Base-by-base conservation (phyloP, 2,113 vertebrate species). In the Nothoprocta pentlandii region DNA sequence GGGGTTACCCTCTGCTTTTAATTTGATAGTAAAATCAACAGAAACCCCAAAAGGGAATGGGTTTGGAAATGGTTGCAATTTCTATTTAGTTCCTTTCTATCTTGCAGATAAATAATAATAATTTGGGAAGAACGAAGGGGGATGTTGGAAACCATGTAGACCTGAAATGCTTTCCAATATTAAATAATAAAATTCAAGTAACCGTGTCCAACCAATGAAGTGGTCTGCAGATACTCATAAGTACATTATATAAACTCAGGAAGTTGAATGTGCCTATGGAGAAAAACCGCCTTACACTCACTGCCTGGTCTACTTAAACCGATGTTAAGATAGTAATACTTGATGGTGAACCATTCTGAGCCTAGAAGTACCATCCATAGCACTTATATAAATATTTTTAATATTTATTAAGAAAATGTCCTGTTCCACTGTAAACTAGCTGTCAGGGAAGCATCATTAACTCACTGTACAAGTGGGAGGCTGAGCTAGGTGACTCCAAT, bases 101-200 rank as follows among this genome's bases (percentile, higher is more conserved):
- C 70, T 96, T 96, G 84, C 80, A 93, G 71, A 88, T 90, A 91
- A 80, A 21, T 70, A 95, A 51, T 12, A 87, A 56, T 77, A 68
- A 83, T 80, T 34, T 87, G 26, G 20, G 70, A 44, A 4, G 30
- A 79, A 80, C 16, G 22, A 25, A 69, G 34, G 34, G 73, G 30
- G 28, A 74, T 68, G 78, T 77, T 85, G 81, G 16, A 89, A 93
- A 83, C 63, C 47, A 16, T 68, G 53, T 76, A 73, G 26, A 70
- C 58, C 46, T 90, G 42, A 68, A 89, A 66, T 85, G 21, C n/a
- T 92, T 81, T 54, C 14, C 25, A 42, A 47, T 63, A 83, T 76
- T 59, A 93, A 95, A 80, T 75, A 95, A 68, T 67, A 83, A 89
- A 86, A 86, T 88, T 63, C 58, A 74, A 28, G 22, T 62, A 44